Conservation (phyloP, 2,797 vertebrate genomes). For the Pangasius larnaudii region DNA sequence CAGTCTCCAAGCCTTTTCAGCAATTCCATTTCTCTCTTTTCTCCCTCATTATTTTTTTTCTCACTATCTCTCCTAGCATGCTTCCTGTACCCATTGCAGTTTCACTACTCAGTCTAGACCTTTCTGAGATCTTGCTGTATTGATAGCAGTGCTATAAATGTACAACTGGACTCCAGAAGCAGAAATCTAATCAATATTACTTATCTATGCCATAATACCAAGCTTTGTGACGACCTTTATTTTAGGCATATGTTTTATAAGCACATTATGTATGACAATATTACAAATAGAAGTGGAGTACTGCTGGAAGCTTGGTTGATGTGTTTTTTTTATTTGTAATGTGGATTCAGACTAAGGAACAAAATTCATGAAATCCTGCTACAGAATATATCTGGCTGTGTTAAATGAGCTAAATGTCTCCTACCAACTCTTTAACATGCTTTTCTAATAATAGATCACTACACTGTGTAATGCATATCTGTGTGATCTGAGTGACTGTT, state of each 20-base stretch:
- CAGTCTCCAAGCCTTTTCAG: constrained; percentile 18
- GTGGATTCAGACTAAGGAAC: background rate
- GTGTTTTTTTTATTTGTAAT: background rate
- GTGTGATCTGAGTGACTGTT: constrained; percentile 13
- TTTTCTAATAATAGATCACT: constrained; percentile 23
- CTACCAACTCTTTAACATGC: background rate
- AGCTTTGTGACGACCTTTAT: background rate
- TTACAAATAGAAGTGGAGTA: background rate
- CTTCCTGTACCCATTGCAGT: background rate
- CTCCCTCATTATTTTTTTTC: constrained; percentile 38
- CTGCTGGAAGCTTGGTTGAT: background rate
- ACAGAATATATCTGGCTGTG: constrained; percentile 13
- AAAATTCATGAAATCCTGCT: background rate
- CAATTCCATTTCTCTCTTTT: constrained; percentile 38
- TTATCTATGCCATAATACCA: background rate
- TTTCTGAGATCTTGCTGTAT: constrained; percentile 8
- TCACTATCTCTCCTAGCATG: constrained; percentile 4
- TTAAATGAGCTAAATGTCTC: background rate
- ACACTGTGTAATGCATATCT: constrained; percentile 11
- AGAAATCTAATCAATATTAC: constrained; percentile 14
- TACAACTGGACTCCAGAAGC: background rate
- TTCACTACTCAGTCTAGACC: background rate
- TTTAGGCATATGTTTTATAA: background rate
- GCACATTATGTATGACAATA: background rate
- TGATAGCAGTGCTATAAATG: constrained; percentile 11